Percentiles rank a stretch among this genome's conserved stretches.
These are phyloP conservation scores for Mustela nigripes DNA, from an alignment of 2,113 vertebrate genomes.

Conservation along the genomic window DNA sequence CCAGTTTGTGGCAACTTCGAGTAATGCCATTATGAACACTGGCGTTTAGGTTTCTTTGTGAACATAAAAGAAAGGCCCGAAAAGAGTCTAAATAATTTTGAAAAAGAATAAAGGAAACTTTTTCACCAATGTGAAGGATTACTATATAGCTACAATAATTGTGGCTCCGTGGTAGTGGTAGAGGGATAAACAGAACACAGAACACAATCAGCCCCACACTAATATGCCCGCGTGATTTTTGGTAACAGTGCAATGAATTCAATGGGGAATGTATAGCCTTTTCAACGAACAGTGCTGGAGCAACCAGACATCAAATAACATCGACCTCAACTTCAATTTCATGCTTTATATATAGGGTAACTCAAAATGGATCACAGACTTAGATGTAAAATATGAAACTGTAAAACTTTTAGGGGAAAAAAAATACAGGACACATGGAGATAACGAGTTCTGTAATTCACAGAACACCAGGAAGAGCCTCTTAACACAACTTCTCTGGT, in stretches of 20 bases:
- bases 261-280: neutral
- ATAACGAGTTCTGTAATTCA: neutral
- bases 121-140: neutral
- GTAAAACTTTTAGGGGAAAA: neutral
- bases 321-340: neutral
- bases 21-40: neutral
- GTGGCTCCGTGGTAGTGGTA: neutral
- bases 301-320: neutral
- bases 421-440: neutral
- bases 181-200: neutral
- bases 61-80: neutral
- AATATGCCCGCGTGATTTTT: neutral
- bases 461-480: neutral
- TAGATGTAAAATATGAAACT: neutral
- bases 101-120: neutral
- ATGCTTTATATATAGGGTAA: neutral
- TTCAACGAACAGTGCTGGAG: neutral
- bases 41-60: neutral
- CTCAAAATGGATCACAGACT: neutral
- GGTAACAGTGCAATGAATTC: neutral
- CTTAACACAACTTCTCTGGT: neutral
- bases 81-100: conserved; percentile 33
- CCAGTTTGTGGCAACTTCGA: neutral
- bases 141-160: neutral
- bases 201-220: neutral